phyloP scores from a whole-genome alignment of 37 sponge, comb jelly and placozoan genomes.

The Halisarca cf. caerulea region DNA sequence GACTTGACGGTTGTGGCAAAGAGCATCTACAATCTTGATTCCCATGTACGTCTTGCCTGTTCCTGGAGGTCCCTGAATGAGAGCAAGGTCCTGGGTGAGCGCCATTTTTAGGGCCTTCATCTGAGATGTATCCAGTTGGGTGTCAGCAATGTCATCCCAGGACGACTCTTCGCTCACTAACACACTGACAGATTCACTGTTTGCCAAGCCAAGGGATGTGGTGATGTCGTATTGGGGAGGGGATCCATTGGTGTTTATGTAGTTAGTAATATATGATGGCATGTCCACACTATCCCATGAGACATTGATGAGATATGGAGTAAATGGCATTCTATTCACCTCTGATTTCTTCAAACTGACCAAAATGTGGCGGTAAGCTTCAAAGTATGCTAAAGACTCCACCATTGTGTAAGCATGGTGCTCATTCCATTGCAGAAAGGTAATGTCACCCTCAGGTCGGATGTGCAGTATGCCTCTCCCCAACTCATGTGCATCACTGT shows the following conservation, averaged over 20 bases:
- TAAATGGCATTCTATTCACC: slow-evolving; percentile 81
- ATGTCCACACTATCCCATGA: background rate
- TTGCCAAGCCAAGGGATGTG: background rate
- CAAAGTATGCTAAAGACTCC: slow-evolving; percentile 85
- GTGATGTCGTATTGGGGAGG: background rate
- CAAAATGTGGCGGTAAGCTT: slow-evolving; percentile 79
- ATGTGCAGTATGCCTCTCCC: slow-evolving; percentile 44
- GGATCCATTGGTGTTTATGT: background rate
- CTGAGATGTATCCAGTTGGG: slow-evolving; percentile 71
- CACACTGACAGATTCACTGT: background rate
- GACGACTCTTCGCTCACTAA: slow-evolving; percentile 4
- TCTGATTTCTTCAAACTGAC: slow-evolving; percentile 65
- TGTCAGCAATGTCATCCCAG: slow-evolving; percentile 42
- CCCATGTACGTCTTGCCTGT: slow-evolving; percentile 97
- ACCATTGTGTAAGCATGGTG: slow-evolving; percentile 54
- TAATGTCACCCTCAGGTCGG: slow-evolving; percentile 33
- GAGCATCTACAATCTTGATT: slow-evolving; percentile 66
- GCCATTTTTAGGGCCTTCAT: slow-evolving; percentile 66
- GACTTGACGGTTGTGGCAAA: slow-evolving; percentile 49
- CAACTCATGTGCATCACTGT: slow-evolving; percentile 62
- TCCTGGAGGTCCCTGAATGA: slow-evolving; percentile 98
- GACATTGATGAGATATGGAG: slow-evolving; percentile 47
- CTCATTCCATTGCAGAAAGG: background rate
- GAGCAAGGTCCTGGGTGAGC: slow-evolving; percentile 77
- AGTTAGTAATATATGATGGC: slow-evolving; percentile 38